Conservation (phyloP, 2,888 invertebrate genomes). For the Agrypnus murinus region DNA sequence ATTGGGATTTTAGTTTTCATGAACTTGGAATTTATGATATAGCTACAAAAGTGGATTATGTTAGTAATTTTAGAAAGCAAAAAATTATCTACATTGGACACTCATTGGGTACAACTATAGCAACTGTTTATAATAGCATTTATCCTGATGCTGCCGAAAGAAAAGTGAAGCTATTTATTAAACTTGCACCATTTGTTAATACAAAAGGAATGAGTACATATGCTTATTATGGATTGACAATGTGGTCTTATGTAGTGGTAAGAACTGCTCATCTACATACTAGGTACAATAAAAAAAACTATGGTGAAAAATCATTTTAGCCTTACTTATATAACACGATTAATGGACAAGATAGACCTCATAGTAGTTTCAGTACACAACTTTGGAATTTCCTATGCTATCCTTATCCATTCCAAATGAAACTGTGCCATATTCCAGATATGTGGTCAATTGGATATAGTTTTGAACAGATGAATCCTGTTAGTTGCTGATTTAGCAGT, state of each 20-base stretch:
- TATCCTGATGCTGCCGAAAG: constrained; percentile 44
- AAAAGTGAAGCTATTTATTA: constrained; percentile 45
- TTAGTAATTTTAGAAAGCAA: constrained; percentile 40
- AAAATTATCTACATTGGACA: constrained; percentile 51
- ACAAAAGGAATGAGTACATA: background rate
- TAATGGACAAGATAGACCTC: too few relatives aligned
- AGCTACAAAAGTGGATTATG: constrained; percentile 40
- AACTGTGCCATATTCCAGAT: constrained; percentile 34
- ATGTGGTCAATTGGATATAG: constrained; percentile 37
- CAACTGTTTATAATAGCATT: constrained; percentile 44
- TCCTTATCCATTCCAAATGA: constrained; percentile 38
- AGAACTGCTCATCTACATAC: background rate
- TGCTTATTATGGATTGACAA: constrained; percentile 5
- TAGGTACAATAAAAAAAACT: constrained; percentile 22
- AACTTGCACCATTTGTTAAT: constrained; percentile 45
- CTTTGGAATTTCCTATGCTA: constrained; percentile 23
- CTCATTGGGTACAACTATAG: constrained; percentile 52
- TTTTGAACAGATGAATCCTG: constrained; percentile 47
- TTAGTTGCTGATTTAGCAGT: constrained; percentile 28
- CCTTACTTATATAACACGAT: background rate
- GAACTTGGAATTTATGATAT: constrained; percentile 52
- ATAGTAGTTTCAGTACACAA: background rate
- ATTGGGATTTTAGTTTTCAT: constrained; percentile 52
- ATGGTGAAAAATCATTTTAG: constrained; percentile 31
- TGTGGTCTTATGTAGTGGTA: constrained; percentile 34